Conservation (phyloP, 2,797 vertebrate species). For the Psittacula echo region DNA sequence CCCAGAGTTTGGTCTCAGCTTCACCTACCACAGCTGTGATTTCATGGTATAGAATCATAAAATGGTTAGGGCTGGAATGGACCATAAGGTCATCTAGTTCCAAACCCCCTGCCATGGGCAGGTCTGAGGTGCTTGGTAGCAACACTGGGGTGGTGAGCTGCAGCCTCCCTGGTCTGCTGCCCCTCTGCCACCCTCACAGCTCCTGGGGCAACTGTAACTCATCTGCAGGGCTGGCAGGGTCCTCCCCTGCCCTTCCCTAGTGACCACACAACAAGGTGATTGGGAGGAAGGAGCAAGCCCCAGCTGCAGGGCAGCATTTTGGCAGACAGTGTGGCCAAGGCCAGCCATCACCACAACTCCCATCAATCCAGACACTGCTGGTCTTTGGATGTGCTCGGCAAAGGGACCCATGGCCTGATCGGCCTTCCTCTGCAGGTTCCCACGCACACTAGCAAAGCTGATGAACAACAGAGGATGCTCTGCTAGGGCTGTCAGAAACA, state of each 20-base stretch:
- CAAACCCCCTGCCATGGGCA: background rate
- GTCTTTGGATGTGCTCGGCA: accelerated
- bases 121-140: background rate
- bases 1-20: background rate
- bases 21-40: background rate
- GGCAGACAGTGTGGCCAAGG: accelerated
- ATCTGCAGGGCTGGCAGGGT: accelerated
- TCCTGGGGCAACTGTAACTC: accelerated
- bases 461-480: constrained; percentile 46
- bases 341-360: background rate
- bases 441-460: background rate
- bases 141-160: accelerated
- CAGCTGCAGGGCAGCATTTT: background rate
- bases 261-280: background rate
- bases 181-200: background rate
- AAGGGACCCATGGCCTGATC: background rate
- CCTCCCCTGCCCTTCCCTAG: background rate
- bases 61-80: background rate
- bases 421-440: background rate
- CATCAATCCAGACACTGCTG: background rate
- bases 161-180: background rate
- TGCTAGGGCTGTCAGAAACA: constrained; percentile 16
- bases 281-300: background rate
- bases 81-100: background rate
- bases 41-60: background rate